Conservation (phyloP, 1,140 invertebrate genomes). For the Phenacoccus solenopsis region DNA sequence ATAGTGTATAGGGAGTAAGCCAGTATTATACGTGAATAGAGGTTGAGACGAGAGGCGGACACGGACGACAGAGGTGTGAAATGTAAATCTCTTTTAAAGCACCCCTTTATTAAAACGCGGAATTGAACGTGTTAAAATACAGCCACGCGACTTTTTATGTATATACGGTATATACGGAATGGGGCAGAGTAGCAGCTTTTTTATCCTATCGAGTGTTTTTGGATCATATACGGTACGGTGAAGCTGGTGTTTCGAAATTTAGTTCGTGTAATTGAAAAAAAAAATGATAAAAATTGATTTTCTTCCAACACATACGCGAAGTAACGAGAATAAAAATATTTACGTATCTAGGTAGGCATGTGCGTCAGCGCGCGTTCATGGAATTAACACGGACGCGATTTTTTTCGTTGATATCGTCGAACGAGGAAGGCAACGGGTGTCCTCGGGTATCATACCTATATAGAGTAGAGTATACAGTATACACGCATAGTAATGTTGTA, state of each 20-base stretch:
- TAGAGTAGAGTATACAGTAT: too few relatives aligned
- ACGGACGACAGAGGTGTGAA: not conserved
- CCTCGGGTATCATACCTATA: too few relatives aligned
- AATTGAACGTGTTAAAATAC: not conserved
- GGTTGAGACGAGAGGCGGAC: not conserved
- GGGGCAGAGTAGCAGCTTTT: not conserved
- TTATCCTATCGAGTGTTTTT: not conserved
- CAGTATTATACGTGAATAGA: not conserved
- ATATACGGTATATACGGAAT: too few relatives aligned
- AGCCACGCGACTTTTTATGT: not conserved
- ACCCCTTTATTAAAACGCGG: not conserved
- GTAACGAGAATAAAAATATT: not conserved
- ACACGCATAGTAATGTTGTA: too few relatives aligned
- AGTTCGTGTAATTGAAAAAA: too few relatives aligned
- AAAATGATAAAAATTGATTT: too few relatives aligned
- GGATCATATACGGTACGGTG: not conserved
- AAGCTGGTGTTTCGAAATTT: too few relatives aligned
- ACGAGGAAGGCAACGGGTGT: too few relatives aligned
- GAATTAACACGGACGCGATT: too few relatives aligned
- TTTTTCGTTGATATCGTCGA: too few relatives aligned
- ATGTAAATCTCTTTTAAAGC: not conserved
- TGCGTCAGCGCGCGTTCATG: too few relatives aligned
- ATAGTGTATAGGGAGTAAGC: too few relatives aligned
- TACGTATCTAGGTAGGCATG: not conserved
- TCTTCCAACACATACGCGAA: not conserved